phyloP scores from a whole-genome alignment of 2,113 vertebrate species.

The Trematomus loennbergii region DNA sequence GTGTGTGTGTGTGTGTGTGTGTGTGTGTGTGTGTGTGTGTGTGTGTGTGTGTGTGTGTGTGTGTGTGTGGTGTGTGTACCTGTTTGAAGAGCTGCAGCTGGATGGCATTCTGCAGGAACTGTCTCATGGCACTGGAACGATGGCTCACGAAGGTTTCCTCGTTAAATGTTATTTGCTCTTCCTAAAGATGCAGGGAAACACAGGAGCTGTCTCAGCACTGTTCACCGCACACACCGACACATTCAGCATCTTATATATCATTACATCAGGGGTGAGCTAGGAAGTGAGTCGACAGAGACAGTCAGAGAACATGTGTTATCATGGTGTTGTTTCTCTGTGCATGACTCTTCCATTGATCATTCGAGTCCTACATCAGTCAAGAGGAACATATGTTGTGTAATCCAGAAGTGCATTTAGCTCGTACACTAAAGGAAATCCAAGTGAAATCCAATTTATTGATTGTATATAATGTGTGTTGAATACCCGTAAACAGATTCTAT shows the following conservation, averaged over 20 bases:
- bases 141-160: constrained; percentile 94
- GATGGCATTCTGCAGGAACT: constrained; percentile 96
- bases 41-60: background rate
- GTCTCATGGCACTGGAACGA: constrained; percentile 93
- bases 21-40: constrained; percentile 2
- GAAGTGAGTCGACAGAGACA: too few relatives aligned
- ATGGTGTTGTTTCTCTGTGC: background rate
- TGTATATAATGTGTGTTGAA: too few relatives aligned
- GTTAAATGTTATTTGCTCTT: constrained; percentile 95
- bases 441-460: too few relatives aligned
- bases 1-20: background rate
- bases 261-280: too few relatives aligned
- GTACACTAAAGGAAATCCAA: too few relatives aligned
- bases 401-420: too few relatives aligned
- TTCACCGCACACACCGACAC: background rate
- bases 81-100: constrained; percentile 99
- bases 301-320: background rate
- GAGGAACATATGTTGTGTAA: background rate
- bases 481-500: too few relatives aligned
- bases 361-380: background rate
- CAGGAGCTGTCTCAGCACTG: background rate
- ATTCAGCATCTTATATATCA: too few relatives aligned
- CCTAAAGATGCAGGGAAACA: constrained; percentile 78
- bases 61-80: constrained; percentile 71
- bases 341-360: background rate